These are phyloP conservation scores for Paratrypauchen microcephalus DNA, from an alignment of 2,797 vertebrate species.

Conservation along the genomic window DNA sequence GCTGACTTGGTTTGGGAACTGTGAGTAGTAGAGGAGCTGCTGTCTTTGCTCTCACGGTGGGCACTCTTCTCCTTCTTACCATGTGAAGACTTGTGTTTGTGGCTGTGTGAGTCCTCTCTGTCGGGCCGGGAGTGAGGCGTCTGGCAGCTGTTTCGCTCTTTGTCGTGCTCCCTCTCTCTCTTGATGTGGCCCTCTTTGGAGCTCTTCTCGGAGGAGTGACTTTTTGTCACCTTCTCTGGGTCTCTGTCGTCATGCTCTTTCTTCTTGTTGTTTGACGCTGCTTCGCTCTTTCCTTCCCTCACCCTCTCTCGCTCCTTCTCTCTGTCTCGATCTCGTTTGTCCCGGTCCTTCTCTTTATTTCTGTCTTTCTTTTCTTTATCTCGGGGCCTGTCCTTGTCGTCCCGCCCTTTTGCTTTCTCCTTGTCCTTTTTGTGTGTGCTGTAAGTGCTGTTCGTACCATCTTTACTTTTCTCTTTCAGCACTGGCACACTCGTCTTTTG, in stretches of 20 bases:
- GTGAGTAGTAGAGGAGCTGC: slow-evolving; percentile 12
- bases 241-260: slow-evolving; percentile 65
- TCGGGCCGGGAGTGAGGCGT: slow-evolving; percentile 38
- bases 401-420: slow-evolving; percentile 56
- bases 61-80: slow-evolving; percentile 73
- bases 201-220: slow-evolving; percentile 62
- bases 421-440: slow-evolving; percentile 62
- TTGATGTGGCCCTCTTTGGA: slow-evolving; percentile 61
- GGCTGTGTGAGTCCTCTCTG: slow-evolving; percentile 58
- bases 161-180: slow-evolving; percentile 62
- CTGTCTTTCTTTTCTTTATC: slow-evolving; percentile 61
- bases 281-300: slow-evolving; percentile 51
- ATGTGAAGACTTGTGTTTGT: slow-evolving; percentile 68
- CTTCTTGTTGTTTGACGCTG: slow-evolving; percentile 42
- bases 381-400: slow-evolving; percentile 57
- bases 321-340: slow-evolving; percentile 58
- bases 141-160: slow-evolving; percentile 44
- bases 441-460: slow-evolving; percentile 38
- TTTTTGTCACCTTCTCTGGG: slow-evolving; percentile 55
- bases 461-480: slow-evolving; percentile 67
- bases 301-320: slow-evolving; percentile 54
- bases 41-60: slow-evolving; percentile 57
- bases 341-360: slow-evolving; percentile 62
- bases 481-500: slow-evolving; percentile 35
- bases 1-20: slow-evolving; percentile 31